Base-by-base conservation (phyloP, 2,113 vertebrate genomes). In the Scatophagus argus region DNA sequence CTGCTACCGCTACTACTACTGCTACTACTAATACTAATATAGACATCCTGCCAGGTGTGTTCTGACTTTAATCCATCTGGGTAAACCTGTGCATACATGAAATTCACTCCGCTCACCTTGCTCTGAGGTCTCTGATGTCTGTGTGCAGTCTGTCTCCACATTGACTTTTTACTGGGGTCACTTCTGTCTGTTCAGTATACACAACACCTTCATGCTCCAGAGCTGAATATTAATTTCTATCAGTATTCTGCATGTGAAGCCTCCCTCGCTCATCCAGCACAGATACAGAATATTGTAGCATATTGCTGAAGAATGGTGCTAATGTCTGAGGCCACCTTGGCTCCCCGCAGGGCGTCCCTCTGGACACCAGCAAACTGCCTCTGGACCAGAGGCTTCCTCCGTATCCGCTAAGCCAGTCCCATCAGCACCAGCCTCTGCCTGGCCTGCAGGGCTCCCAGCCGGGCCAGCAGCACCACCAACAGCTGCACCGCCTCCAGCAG, bases 331-430 rank as follows among this genome's bases (percentile, higher is more conserved):
- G 32, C 62, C 44, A 27, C 2, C 2, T 27, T 10, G 41, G 12
- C 60, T 13, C 60, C 14, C 46, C 0, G 0, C 93, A 98, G 97
- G 97, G 97, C 21, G 96, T 97, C 34, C 94, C 96, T 31, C 88
- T 98, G 90, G 97, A 98, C 84, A 98, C 97, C 93, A 97, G 96
- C 91, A 95, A 94, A 75, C 92, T 96, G 64, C 87, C 95, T 14
- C 86, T 92, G 79, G 96, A 97, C 83, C 97, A 96, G 91, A 91
- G 96, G 14, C 94, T 96, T 39, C 95, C 96, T 1, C 95, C 95
- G 0, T 97, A 96, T 75, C 88, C 95, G 0, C 96, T 95, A 61
- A 90, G 82, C 66, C 95, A 95, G 78, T 89, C 94, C 12, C 92
- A 93, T 39, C 75, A 94, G 72, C 88, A 95, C 81, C 82, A 95